Percentiles rank a stretch among this genome's conserved stretches.
Conservation (phyloP, 2,888 invertebrate genomes). For the Ormyrus pomaceus region DNA sequence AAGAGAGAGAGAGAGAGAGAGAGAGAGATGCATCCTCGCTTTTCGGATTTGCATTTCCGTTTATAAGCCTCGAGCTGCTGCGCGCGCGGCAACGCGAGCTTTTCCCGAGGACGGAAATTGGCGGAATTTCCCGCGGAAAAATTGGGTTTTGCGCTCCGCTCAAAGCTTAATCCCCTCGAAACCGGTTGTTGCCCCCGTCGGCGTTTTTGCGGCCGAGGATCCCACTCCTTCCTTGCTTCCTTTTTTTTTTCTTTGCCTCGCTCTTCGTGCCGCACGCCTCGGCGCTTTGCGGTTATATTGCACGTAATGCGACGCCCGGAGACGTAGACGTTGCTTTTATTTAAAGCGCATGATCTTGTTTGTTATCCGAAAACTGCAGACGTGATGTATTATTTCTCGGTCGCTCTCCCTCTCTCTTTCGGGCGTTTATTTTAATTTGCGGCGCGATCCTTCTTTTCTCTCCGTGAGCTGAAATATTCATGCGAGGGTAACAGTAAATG, state of each 20-base stretch:
- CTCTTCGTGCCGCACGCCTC: not conserved
- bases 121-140: slow-evolving; percentile 45
- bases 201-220: not conserved
- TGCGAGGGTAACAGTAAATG: no score
- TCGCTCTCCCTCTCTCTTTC: no score
- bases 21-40: not conserved
- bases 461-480: no score
- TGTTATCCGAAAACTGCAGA: no score
- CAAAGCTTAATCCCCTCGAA: slow-evolving; percentile 40
- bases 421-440: no score
- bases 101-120: slow-evolving; percentile 36
- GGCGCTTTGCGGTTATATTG: slow-evolving; percentile 19
- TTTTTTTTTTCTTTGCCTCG: slow-evolving; percentile 4
- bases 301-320: not conserved
- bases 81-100: slow-evolving; percentile 13
- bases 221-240: not conserved
- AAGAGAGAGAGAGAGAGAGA: not conserved
- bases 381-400: no score
- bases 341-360: no score
- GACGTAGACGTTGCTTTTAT: not conserved
- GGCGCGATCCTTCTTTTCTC: no score
- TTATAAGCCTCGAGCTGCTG: slow-evolving; percentile 10
- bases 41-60: slow-evolving; percentile 30
- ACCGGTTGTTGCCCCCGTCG: slow-evolving; percentile 36
- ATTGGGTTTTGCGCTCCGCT: slow-evolving; percentile 34